These are phyloP conservation scores for Aulostomus chinensis DNA, from an alignment of 2,797 vertebrate species.

Conservation along the genomic window DNA sequence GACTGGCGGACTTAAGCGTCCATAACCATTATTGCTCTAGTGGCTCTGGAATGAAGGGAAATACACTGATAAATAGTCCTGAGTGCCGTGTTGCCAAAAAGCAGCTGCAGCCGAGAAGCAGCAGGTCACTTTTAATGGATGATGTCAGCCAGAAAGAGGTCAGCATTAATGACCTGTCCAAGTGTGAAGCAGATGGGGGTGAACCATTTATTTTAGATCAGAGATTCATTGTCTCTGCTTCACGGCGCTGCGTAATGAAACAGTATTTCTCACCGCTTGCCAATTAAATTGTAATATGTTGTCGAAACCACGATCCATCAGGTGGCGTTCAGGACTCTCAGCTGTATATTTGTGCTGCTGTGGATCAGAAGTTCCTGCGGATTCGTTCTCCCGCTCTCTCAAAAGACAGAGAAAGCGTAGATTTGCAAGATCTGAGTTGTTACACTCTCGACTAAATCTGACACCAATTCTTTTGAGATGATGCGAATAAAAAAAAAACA, in stretches of 20 bases:
- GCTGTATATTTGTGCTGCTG: too few species aligned
- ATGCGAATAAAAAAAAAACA: too few species aligned
- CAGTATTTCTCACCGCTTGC: not conserved
- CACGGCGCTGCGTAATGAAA: slow-evolving; percentile 1
- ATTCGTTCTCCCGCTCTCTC: too few species aligned
- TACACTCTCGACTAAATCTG: too few species aligned
- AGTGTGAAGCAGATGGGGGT: slow-evolving; percentile 42
- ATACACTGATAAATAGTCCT: slow-evolving; percentile 45
- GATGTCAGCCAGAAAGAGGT: slow-evolving; percentile 15
- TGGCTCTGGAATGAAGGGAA: slow-evolving; percentile 26
- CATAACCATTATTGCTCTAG: too few species aligned
- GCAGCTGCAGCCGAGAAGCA: slow-evolving; percentile 26
- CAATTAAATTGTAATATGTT: slow-evolving; percentile 15
- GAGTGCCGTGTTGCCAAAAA: slow-evolving; percentile 15
- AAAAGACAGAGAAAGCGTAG: too few species aligned
- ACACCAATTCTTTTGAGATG: too few species aligned
- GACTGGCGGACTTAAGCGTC: slow-evolving; percentile 45
- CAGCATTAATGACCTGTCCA: slow-evolving; percentile 20
- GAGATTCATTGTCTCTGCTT: slow-evolving; percentile 6
- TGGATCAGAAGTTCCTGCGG: too few species aligned
- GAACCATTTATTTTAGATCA: not conserved
- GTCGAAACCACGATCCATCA: slow-evolving; percentile 31
- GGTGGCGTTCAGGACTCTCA: slow-evolving; percentile 36
- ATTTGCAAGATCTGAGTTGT: too few species aligned
- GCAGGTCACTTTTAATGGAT: slow-evolving; percentile 37